A percentile compares a stretch with the other conserved stretches of the same genome.
phyloP scores from a whole-genome alignment of 2,797 vertebrate species.

The Centropyge bicolor region DNA sequence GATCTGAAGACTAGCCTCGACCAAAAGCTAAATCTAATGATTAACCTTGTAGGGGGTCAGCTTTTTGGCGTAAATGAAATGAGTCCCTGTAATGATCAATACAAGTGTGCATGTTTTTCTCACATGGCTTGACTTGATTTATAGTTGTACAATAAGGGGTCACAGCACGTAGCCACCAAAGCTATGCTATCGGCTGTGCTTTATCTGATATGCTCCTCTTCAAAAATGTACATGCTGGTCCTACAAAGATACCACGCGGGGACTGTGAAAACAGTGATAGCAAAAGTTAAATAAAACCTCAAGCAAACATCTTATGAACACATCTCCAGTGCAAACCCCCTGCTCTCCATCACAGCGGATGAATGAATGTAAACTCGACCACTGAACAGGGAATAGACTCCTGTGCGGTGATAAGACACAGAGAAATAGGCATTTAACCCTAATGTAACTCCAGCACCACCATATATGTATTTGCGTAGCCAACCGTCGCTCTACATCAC shows the following conservation, averaged over 20 bases:
- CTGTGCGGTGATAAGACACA: constrained; percentile 12
- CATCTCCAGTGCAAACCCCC: not conserved
- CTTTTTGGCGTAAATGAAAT: not conserved
- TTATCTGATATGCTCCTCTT: not conserved
- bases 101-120: not conserved
- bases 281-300: constrained; percentile 1
- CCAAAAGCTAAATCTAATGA: not conserved
- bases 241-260: not conserved
- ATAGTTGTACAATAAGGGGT: not conserved
- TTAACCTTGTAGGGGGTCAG: not conserved
- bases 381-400: not conserved
- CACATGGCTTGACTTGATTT: constrained; percentile 5
- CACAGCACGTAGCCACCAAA: not conserved
- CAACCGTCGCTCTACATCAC: not conserved
- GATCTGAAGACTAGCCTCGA: not conserved
- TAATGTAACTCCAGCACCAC: not conserved
- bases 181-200: not conserved
- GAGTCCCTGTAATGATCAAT: not conserved
- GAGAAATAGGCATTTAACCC: constrained; percentile 28
- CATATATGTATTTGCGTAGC: constrained; percentile 2
- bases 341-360: not conserved
- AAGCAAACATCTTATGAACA: not conserved
- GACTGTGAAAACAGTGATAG: not conserved
- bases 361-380: not conserved
- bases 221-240: not conserved